Conservation (phyloP, 2,113 vertebrate species). For the Chionodraco myersi region DNA sequence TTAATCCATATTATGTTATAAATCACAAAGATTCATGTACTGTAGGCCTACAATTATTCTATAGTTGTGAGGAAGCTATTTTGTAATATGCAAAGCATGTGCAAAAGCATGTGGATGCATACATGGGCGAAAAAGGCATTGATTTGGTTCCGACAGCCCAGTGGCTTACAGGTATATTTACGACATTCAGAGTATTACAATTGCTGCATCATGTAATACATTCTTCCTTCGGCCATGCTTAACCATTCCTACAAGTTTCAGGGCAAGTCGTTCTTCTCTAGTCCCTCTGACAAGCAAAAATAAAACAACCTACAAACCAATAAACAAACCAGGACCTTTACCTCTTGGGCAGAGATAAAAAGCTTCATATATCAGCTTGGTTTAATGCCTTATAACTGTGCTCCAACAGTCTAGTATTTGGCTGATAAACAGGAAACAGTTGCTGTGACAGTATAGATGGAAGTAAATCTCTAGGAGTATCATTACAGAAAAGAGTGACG, state of each 20-base stretch:
- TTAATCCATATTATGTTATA: neutral
- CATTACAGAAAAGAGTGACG: neutral
- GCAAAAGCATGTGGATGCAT: too few species aligned
- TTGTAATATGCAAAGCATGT: neutral
- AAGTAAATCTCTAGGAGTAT: neutral
- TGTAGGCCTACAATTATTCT: neutral
- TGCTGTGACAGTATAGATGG: conserved; percentile 17
- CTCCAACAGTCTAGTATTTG: conserved; percentile 2
- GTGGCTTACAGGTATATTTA: too few species aligned
- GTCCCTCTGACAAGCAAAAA: too few species aligned
- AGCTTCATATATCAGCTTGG: neutral
- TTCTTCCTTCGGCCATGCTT: too few species aligned
- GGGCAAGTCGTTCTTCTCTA: too few species aligned
- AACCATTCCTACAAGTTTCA: too few species aligned
- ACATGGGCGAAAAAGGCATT: neutral
- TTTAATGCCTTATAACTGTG: neutral
- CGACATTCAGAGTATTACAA: too few species aligned
- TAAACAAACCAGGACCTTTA: too few species aligned
- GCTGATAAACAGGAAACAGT: conserved; percentile 1
- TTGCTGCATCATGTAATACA: too few species aligned
- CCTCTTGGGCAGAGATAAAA: too few species aligned
- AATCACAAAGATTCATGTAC: neutral
- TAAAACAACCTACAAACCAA: too few species aligned
- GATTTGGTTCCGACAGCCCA: too few species aligned
- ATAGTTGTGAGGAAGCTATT: neutral